Conservation (phyloP, 1,140 invertebrate genomes). For the Adelges cooleyi region DNA sequence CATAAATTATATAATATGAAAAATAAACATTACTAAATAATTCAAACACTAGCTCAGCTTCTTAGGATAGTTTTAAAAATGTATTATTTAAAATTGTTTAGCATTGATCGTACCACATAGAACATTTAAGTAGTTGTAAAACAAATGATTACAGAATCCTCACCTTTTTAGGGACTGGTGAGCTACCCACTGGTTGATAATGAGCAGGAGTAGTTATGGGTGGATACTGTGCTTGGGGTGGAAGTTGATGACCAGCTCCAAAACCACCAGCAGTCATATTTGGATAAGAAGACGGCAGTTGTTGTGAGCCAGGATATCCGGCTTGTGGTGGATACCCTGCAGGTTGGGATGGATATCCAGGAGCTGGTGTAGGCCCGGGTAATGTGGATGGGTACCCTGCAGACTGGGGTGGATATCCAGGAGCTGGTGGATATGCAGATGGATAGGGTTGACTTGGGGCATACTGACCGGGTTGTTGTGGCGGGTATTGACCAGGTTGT, state of each 20-base stretch:
- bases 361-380: constrained; percentile 26
- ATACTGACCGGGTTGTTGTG: constrained; percentile 33
- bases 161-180: constrained; percentile 12
- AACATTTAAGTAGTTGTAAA: too few species aligned
- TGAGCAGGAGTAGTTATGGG: constrained; percentile 18
- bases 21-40: too few species aligned
- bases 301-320: constrained; percentile 1
- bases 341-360: constrained; percentile 19
- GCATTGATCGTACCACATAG: too few species aligned
- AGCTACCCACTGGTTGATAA: constrained; percentile 24
- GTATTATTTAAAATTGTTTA: too few species aligned
- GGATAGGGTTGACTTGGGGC: background rate
- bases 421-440: background rate
- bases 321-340: constrained; percentile 28
- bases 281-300: constrained; percentile 25
- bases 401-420: background rate
- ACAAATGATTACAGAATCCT: constrained; percentile 9
- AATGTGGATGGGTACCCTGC: constrained; percentile 27
- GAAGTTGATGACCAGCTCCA: background rate
- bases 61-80: too few species aligned
- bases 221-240: constrained; percentile 24
- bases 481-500: constrained; percentile 34
- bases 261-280: constrained; percentile 25
- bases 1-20: too few species aligned
- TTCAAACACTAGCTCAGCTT: too few species aligned